Percentiles rank a stretch among this genome's conserved stretches.
Evolutionary conservation across 64 coral and sea anemone species (phyloP).

Genomic region (Acropora yongei): DNA sequence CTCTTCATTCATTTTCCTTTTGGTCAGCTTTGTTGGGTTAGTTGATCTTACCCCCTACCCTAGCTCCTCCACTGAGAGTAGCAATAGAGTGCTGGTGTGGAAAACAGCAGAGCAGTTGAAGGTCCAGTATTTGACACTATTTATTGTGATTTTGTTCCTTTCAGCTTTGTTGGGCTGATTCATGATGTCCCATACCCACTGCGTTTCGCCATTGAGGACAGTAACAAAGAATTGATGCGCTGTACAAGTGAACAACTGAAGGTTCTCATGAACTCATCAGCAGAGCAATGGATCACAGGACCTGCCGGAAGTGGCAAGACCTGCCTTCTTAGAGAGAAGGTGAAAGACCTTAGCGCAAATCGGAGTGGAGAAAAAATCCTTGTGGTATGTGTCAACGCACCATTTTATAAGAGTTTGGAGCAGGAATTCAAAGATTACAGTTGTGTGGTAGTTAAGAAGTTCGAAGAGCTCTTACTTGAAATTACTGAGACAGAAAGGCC

Average conservation of each 20-base stretch:
- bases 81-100: too few species aligned
- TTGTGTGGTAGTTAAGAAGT: slow-evolving; percentile 26
- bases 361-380: slow-evolving; percentile 44
- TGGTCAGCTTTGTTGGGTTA: too few species aligned
- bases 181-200: background rate
- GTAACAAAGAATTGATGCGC: background rate
- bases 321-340: slow-evolving; percentile 51
- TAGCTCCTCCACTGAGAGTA: too few species aligned
- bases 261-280: background rate
- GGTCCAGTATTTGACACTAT: background rate
- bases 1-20: too few species aligned
- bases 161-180: background rate
- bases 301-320: slow-evolving; percentile 83
- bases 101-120: too few species aligned
- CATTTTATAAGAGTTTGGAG: background rate
- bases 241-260: slow-evolving; percentile 27
- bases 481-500: background rate
- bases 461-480: slow-evolving; percentile 8
- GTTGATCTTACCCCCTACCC: too few species aligned
- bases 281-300: slow-evolving; percentile 68
- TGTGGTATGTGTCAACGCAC: slow-evolving; percentile 52
- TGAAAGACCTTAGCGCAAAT: slow-evolving; percentile 4
- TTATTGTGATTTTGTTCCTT: background rate
- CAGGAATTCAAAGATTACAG: background rate
- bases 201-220: background rate